Base-by-base conservation (phyloP, 2,113 vertebrate species). In the Scartelaos histophorus region DNA sequence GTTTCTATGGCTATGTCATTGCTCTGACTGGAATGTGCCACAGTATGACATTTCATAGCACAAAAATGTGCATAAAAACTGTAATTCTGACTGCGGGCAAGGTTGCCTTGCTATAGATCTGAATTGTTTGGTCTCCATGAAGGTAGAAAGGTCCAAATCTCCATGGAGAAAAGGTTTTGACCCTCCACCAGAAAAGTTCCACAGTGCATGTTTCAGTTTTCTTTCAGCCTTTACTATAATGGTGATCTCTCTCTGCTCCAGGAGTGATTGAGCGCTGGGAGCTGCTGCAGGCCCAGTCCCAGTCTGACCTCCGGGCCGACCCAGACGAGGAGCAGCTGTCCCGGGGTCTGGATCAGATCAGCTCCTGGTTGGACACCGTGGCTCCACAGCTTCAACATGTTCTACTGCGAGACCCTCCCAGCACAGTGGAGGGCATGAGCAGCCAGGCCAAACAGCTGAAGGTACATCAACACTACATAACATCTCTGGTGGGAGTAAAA, bases 211-310 rank as follows among this genome's bases (percentile, higher is more conserved):
- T 43, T 43, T 43, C 9, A 53, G 49, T 19, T n/a, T 53, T 13
- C 12, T 47, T 15, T 29, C 29, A 29, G 29, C 29, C 29, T 29
- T 2, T 29, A 29, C 29, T 29, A 29, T 29, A 29, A 29, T 29
- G 29, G 4, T 4, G 29, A 29, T 29, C 29, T 64, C 16, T 13
- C 4, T 29, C 25, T 29, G 43, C n/a, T 76, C 47, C 88, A 98
- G 97, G 94, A 64, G 91, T 95, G 79, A 95, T 97, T 9, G 95
- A 95, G 70, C 95, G 94, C 71, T 97, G 96, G 97, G 96, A 97
- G 81, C 93, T 96, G 73, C 87, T 96, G 22, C 93, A 95, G 87
- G 95, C 95, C 34, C 94, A 91, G 73, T 94, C 95, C 56, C 92
- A 94, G 47, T 93, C 88, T 76, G 87, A 90, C 49, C 94, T 90